Conservation (phyloP, 2,797 vertebrate species). For the Heteromormyrus szaboi region DNA sequence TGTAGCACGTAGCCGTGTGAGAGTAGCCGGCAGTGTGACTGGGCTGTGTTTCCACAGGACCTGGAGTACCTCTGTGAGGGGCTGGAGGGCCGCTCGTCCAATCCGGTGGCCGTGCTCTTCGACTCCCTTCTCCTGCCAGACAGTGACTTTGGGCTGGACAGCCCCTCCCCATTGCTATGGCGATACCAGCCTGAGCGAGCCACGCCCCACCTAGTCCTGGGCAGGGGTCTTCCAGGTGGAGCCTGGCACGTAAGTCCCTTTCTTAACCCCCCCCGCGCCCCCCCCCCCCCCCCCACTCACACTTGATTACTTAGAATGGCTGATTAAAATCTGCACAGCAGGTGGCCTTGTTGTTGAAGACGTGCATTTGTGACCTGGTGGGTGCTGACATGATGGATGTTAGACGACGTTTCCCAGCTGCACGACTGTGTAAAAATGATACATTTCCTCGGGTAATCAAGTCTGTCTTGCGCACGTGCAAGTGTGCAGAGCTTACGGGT, state of each 20-base stretch:
- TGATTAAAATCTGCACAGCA: background rate
- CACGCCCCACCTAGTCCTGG: constrained; percentile 65
- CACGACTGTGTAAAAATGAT: background rate
- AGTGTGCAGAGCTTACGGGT: background rate
- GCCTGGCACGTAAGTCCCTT: constrained; percentile 66
- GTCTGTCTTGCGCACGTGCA: background rate
- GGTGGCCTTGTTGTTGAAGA: background rate
- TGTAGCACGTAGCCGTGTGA: background rate
- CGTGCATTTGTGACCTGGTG: background rate
- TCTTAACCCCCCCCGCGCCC: background rate
- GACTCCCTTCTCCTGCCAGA: constrained; percentile 69
- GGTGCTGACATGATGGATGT: background rate
- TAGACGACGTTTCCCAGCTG: background rate
- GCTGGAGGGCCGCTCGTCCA: constrained; percentile 67
- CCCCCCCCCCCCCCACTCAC: background rate
- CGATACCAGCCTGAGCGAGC: constrained; percentile 55
- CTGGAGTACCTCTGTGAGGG: constrained; percentile 71
- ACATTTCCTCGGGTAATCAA: background rate
- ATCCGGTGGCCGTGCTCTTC: constrained; percentile 71
- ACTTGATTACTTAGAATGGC: background rate
- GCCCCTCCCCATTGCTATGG: constrained; percentile 61
- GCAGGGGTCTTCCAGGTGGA: constrained; percentile 67
- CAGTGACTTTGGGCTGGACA: constrained; percentile 64
- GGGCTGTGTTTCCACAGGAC: constrained; percentile 44
- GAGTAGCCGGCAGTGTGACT: background rate